phyloP scores from a whole-genome alignment of 2,888 invertebrate species.

The Drosophila vallismaia region DNA sequence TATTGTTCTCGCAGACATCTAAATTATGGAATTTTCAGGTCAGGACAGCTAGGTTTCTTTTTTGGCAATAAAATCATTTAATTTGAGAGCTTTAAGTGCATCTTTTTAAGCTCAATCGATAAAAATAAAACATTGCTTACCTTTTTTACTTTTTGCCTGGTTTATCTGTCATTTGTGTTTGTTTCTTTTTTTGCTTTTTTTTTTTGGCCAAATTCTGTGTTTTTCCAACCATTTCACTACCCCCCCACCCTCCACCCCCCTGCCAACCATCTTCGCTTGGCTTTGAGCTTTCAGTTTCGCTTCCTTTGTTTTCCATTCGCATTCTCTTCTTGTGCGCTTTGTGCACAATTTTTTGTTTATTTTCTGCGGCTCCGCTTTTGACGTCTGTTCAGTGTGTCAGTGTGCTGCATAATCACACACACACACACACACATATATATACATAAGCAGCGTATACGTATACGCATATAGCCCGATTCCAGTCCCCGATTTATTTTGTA shows the following conservation, averaged over 20 bases:
- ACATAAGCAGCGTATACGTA: neutral
- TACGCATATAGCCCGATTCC: slow-evolving; percentile 6
- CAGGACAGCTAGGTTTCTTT: neutral
- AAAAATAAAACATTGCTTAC: neutral
- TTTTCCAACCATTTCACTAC: slow-evolving; percentile 24
- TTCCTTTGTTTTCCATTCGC: slow-evolving; percentile 29
- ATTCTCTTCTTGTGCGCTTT: slow-evolving; percentile 44
- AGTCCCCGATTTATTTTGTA: slow-evolving; percentile 18
- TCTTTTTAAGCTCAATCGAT: neutral
- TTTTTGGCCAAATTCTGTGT: slow-evolving; percentile 4
- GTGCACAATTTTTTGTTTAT: slow-evolving; percentile 46
- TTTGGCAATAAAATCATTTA: neutral
- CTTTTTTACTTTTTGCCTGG: slow-evolving; percentile 1
- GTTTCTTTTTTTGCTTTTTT: slow-evolving; percentile 2
- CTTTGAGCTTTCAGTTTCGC: slow-evolving; percentile 10
- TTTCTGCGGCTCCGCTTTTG: slow-evolving; percentile 32
- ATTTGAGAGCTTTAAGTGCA: neutral
- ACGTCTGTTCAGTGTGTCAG: slow-evolving; percentile 57
- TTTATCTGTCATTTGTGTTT: slow-evolving; percentile 1
- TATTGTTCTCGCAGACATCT: slow-evolving; percentile 13
- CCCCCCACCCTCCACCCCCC: too few species aligned
- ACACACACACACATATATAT: slow-evolving; percentile 9
- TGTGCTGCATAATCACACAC: slow-evolving; percentile 41
- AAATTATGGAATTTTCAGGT: neutral
- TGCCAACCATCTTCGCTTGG: slow-evolving; percentile 18